A percentile compares a stretch with the other conserved stretches of the same genome.
Conservation (phyloP, 2,113 vertebrate genomes). For the Puntigrus tetrazona region DNA sequence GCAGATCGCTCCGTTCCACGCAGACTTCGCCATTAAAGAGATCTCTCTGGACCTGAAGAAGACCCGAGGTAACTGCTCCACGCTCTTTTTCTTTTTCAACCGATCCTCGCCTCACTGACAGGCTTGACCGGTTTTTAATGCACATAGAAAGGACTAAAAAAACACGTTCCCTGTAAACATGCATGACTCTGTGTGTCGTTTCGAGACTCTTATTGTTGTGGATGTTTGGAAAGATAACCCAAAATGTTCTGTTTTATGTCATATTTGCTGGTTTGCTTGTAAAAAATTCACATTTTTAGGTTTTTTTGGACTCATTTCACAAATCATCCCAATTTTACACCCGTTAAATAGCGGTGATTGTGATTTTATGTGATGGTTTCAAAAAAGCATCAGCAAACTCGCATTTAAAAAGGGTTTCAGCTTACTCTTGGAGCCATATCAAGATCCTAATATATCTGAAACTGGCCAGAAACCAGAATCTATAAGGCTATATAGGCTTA, state of each 20-base stretch:
- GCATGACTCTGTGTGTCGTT: not conserved
- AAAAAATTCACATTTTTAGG: too few relatives aligned
- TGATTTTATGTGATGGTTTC: not conserved
- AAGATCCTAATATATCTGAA: not conserved
- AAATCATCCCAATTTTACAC: too few relatives aligned
- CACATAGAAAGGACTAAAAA: not conserved
- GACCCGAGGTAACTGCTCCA: constrained; percentile 91
- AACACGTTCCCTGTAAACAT: not conserved
- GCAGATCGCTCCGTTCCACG: constrained; percentile 99
- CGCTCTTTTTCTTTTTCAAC: too few relatives aligned
- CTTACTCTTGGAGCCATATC: not conserved
- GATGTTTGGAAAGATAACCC: too few relatives aligned
- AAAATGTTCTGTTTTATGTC: too few relatives aligned
- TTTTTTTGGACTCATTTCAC: too few relatives aligned
- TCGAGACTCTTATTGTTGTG: not conserved
- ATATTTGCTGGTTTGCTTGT: not conserved
- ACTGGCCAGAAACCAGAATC: not conserved
- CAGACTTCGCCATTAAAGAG: constrained; percentile 99
- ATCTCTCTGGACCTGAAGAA: constrained; percentile 99
- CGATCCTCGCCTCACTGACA: too few relatives aligned
- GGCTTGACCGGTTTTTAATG: constrained; percentile 59
- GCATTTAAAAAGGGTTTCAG: not conserved
- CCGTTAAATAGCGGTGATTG: not conserved
- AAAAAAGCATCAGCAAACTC: not conserved
- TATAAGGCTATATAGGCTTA: not conserved